Base-by-base conservation (phyloP, 2,888 invertebrate genomes). In the Tenthredo distinguenda region DNA sequence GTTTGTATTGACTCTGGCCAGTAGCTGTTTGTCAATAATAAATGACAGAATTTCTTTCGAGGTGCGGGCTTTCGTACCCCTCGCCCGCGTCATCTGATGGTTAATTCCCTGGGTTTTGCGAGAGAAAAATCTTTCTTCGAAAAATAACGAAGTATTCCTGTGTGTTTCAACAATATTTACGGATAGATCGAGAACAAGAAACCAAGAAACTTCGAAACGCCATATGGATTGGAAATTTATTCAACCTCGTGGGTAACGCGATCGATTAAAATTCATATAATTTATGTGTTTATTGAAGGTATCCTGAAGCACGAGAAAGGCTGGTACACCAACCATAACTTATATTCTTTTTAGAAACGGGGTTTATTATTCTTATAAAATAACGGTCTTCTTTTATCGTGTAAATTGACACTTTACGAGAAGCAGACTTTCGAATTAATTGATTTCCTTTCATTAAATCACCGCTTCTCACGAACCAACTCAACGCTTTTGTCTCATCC, bases 21-120 rank as follows among this genome's bases (percentile, higher is more conserved):
- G 43, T 26, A 74, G 72, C 72, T 40, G 40, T 43, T 74, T 74
- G 43, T 74, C 72, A 74, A 74, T 74, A 74, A 74, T 74, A 74
- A 74, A 74, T 43, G 72, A 40, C 21, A 26, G 43, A 74, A 43
- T 74, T 74, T 40, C 40, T 74, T 43, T 40, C 72, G n/a, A 43
- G 43, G 72, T 43, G 72, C 21, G 9, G 43, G n/a, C 40, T 21
- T 43, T 15, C 72, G 72, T 37, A 43, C 21, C 9, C 34, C 18
- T 7, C 7, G 4, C 34, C 15, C 18, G 7, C 31, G 7, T 68
- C 31, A 18, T 68, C 31, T 34, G 68, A 21, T 68, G 12, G 3
- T 34, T 68, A 68, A 68, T 34, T 34, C 34, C 26, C 18, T 6
- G 68, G 12, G 21, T 68, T 18, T 34, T 62, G 12, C 21, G 26